phyloP scores from a whole-genome alignment of 1,140 invertebrate genomes.

The Oedothorax gibbosus region DNA sequence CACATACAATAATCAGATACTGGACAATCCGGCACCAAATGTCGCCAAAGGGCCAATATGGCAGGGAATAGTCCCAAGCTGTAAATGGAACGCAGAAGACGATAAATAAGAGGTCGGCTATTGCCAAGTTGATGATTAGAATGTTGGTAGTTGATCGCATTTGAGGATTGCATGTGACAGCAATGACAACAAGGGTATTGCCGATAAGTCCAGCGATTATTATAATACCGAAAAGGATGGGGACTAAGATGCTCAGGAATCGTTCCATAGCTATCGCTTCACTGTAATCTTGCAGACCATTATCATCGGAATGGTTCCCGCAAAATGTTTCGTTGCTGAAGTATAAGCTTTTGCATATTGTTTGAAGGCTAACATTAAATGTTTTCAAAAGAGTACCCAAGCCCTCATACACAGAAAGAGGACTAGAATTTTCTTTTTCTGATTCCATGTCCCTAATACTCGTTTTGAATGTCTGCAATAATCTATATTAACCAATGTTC shows the following conservation, averaged over 20 bases:
- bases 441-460: conserved; percentile 44
- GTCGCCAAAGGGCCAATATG: conserved; percentile 91
- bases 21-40: conserved; percentile 90
- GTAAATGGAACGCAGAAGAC: conserved; percentile 96
- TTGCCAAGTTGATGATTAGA: conserved; percentile 87
- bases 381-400: not conserved
- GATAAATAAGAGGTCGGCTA: conserved; percentile 93
- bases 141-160: too few species aligned
- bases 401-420: conserved; percentile 27
- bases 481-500: too few species aligned
- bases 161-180: too few species aligned
- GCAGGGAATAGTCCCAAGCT: conserved; percentile 86
- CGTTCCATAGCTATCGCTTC: conserved; percentile 69
- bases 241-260: conserved; percentile 73
- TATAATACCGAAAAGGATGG: conserved; percentile 88
- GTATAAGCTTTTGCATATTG: conserved; percentile 72
- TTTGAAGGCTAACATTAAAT: not conserved
- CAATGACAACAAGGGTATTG: conserved; percentile 95
- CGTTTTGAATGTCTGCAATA: too few species aligned
- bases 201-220: conserved; percentile 89
- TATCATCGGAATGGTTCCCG: conserved; percentile 4
- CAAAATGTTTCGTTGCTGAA: conserved; percentile 6
- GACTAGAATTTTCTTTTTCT: conserved; percentile 15
- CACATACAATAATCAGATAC: conserved; percentile 87
- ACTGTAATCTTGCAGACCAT: conserved; percentile 26